Evolutionary conservation across 2,113 vertebrate genomes (phyloP).

Genomic region (Neofelis nebulosa): DNA sequence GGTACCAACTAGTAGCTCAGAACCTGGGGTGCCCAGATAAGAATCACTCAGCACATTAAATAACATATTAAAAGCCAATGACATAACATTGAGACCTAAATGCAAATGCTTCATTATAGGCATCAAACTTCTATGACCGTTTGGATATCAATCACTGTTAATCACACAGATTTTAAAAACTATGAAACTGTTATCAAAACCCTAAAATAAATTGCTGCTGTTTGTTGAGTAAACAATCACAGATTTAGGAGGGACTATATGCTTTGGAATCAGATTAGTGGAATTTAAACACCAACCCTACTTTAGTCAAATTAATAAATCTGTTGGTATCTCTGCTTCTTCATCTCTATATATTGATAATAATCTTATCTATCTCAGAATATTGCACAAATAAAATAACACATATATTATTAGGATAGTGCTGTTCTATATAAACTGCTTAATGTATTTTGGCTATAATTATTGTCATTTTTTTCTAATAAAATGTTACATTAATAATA

Average conservation of each 20-base stretch:
- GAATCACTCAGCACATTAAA: background rate
- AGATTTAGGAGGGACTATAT: background rate
- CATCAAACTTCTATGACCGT: background rate
- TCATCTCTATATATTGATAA: background rate
- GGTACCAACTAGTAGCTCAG: background rate
- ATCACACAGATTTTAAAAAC: background rate
- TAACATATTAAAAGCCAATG: background rate
- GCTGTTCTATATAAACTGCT: background rate
- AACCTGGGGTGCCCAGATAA: background rate
- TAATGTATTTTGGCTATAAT: background rate
- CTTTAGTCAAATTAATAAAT: background rate
- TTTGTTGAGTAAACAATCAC: background rate
- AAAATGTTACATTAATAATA: constrained; percentile 1
- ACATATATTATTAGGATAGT: background rate
- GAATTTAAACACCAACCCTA: background rate
- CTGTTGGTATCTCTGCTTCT: background rate
- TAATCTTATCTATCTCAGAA: background rate
- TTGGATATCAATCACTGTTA: background rate
- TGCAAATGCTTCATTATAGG: background rate
- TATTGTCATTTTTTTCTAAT: background rate
- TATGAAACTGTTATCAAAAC: background rate
- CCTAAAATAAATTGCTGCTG: background rate
- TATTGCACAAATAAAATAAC: background rate
- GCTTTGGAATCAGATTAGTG: background rate
- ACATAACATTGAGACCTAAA: background rate